Conservation (phyloP, 2,113 vertebrate species). For the Andinoacara biseriatus region DNA sequence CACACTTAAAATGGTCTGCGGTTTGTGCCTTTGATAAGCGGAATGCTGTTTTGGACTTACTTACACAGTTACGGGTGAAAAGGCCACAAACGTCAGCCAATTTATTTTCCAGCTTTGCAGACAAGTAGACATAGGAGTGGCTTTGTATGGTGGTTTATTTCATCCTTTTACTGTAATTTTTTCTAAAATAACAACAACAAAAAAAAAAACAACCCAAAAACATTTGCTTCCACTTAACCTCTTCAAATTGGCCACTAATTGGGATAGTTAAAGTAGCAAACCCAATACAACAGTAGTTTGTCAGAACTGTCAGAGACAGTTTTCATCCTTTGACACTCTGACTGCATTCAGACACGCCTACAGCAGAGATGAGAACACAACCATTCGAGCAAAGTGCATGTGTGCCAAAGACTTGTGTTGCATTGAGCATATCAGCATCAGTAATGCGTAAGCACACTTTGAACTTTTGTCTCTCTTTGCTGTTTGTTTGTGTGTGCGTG, state of each 20-base stretch:
- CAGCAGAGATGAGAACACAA: neutral
- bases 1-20: constrained; percentile 65
- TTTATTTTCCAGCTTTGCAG: constrained; percentile 63
- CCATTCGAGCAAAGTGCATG: neutral
- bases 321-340: constrained; percentile 9
- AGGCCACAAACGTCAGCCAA: constrained; percentile 25
- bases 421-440: neutral
- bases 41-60: constrained; percentile 69
- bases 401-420: neutral
- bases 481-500: neutral
- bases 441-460: neutral
- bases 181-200: constrained; percentile 21
- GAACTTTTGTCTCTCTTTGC: neutral
- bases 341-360: neutral
- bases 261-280: neutral
- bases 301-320: constrained; percentile 41
- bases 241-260: neutral
- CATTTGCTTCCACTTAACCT: constrained; percentile 25
- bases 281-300: neutral
- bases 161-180: constrained; percentile 1
- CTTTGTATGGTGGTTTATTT: constrained; percentile 29
- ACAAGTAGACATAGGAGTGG: constrained; percentile 43
- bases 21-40: constrained; percentile 72
- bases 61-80: constrained; percentile 37
- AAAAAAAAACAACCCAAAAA: neutral